phyloP scores from a whole-genome alignment of 2,888 invertebrate genomes.

The Tolmerus cingulatus region DNA sequence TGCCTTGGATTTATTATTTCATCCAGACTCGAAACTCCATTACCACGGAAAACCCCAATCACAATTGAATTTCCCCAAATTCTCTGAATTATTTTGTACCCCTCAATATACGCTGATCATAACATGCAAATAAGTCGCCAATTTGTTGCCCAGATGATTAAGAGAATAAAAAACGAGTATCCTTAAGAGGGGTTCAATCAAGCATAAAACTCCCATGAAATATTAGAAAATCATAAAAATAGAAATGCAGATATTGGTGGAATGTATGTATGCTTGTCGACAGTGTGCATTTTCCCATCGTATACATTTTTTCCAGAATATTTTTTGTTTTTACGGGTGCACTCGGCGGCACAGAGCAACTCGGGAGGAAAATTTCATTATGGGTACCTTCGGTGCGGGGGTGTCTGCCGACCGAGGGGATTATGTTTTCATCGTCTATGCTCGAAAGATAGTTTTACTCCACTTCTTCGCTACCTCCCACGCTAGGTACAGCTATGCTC shows the following conservation, averaged over 20 bases:
- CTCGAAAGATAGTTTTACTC: background rate
- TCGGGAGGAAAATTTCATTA: background rate
- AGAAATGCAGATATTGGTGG: background rate
- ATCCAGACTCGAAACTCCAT: background rate
- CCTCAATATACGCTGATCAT: background rate
- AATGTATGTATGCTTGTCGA: background rate
- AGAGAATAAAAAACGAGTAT: background rate
- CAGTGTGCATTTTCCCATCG: background rate
- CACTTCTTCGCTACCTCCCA: slow-evolving; percentile 15
- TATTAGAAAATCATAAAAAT: background rate
- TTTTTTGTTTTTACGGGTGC: background rate
- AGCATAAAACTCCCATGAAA: background rate
- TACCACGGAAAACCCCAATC: background rate
- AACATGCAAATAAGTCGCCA: background rate
- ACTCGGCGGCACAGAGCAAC: background rate
- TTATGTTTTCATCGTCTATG: background rate
- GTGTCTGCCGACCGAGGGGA: background rate
- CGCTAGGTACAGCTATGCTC: background rate
- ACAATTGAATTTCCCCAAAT: background rate
- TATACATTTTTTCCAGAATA: background rate
- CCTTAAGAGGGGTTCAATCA: background rate
- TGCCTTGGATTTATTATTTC: background rate
- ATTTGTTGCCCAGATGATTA: background rate
- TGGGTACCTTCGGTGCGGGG: background rate
- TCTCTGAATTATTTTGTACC: background rate